Evolutionary conservation across 2,113 vertebrate genomes (phyloP).

Genomic region (Prietella phreatophila): DNA sequence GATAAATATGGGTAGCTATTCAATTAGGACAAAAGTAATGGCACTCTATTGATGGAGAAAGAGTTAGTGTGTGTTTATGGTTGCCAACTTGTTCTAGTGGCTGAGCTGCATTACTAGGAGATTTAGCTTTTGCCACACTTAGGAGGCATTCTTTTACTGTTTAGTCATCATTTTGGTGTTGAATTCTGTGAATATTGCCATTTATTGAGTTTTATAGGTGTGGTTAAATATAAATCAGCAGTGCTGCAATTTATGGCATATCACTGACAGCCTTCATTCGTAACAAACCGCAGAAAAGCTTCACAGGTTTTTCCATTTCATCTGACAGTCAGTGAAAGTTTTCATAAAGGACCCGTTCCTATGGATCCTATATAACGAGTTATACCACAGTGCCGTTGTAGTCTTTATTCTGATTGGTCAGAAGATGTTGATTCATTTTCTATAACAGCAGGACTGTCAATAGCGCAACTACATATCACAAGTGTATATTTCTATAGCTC

Average conservation of each 20-base stretch:
- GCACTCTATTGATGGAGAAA: background rate
- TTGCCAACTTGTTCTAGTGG: background rate
- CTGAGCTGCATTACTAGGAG: background rate
- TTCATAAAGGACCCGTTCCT: background rate
- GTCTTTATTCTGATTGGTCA: background rate
- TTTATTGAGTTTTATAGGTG: background rate
- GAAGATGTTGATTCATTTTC: background rate
- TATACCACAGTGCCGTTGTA: background rate
- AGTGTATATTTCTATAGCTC: background rate
- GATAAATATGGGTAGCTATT: background rate
- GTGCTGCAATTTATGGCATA: background rate
- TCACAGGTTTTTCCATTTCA: slow-evolving; percentile 8
- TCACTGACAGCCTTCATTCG: slow-evolving; percentile 37
- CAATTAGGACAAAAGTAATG: background rate
- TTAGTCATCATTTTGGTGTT: background rate
- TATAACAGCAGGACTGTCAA: background rate
- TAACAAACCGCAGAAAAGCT: slow-evolving; percentile 30
- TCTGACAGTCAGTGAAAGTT: background rate
- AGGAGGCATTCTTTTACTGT: background rate
- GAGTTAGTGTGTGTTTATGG: background rate
- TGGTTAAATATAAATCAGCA: background rate
- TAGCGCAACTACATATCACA: background rate
- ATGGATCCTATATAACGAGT: background rate
- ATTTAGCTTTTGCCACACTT: background rate
- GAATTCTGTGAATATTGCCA: no score